A percentile compares a stretch with the other conserved stretches of the same genome.
These are phyloP conservation scores for Pangasianodon gigas DNA, from an alignment of 2,113 vertebrate species.

Conservation along the genomic window DNA sequence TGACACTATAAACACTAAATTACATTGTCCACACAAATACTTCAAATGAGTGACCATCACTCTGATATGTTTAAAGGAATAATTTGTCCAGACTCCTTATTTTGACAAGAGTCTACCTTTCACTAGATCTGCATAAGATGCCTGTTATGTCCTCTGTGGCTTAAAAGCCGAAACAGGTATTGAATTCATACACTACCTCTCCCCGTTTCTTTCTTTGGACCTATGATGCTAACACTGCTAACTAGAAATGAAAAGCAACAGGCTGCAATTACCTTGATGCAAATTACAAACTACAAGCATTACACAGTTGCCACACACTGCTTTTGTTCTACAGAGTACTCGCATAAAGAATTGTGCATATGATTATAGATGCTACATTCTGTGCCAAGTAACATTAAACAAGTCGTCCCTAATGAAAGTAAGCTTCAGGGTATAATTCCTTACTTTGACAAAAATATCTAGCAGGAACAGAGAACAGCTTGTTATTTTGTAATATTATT, in stretches of 20 bases:
- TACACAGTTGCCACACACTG: conserved; percentile 23
- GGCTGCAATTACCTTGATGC: conserved; percentile 20
- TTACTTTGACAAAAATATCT: not conserved
- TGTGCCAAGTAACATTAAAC: not conserved
- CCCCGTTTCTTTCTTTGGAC: not conserved
- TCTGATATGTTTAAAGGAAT: not conserved
- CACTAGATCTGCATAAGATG: not conserved
- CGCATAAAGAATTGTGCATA: not conserved
- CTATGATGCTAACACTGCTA: not conserved
- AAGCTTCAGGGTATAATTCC: not conserved
- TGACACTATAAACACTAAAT: not conserved
- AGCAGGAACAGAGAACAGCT: not conserved
- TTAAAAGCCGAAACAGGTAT: not conserved
- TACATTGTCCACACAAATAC: not conserved
- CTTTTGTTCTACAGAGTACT: conserved; percentile 5
- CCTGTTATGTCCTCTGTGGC: not conserved
- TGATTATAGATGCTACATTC: not conserved
- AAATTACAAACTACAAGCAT: conserved; percentile 32
- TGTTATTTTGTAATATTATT: not conserved
- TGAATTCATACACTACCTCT: not conserved
- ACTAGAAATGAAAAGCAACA: conserved; percentile 33
- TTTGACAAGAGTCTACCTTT: not conserved
- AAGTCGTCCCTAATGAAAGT: not conserved
- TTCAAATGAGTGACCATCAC: not conserved
- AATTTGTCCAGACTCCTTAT: not conserved